A percentile compares a stretch with the other conserved stretches of the same genome.
These are phyloP conservation scores for Pangasianodon gigas DNA, from an alignment of 2,113 vertebrate species.

Conservation along the genomic window DNA sequence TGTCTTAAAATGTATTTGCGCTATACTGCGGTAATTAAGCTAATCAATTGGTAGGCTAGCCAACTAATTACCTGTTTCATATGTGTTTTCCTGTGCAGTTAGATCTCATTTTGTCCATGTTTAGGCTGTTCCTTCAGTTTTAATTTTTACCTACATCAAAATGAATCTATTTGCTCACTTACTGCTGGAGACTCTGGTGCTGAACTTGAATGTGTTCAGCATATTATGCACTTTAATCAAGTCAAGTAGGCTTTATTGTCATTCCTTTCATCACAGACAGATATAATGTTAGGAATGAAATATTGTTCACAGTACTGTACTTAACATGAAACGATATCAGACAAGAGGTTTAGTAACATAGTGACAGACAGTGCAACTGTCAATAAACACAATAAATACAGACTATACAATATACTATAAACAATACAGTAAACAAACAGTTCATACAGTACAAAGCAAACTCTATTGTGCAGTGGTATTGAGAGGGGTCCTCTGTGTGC, in stretches of 20 bases:
- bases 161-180: not conserved
- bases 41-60: not conserved
- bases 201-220: not conserved
- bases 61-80: not conserved
- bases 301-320: not conserved
- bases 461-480: not conserved
- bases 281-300: not conserved
- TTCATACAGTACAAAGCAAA: not conserved
- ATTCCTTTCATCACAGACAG: not conserved
- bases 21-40: not conserved
- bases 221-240: not conserved
- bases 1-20: not conserved
- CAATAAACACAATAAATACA: not conserved
- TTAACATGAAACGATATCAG: not conserved
- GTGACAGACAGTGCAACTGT: not conserved
- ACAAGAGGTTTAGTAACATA: not conserved
- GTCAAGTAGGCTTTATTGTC: not conserved
- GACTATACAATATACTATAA: not conserved
- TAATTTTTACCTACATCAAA: not conserved
- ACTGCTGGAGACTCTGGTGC: conserved; percentile 5
- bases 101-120: not conserved
- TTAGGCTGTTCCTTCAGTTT: not conserved
- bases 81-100: not conserved
- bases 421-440: not conserved
- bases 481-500: not conserved